phyloP scores from a whole-genome alignment of 2,888 invertebrate species.

The Loripinus fragilis region DNA sequence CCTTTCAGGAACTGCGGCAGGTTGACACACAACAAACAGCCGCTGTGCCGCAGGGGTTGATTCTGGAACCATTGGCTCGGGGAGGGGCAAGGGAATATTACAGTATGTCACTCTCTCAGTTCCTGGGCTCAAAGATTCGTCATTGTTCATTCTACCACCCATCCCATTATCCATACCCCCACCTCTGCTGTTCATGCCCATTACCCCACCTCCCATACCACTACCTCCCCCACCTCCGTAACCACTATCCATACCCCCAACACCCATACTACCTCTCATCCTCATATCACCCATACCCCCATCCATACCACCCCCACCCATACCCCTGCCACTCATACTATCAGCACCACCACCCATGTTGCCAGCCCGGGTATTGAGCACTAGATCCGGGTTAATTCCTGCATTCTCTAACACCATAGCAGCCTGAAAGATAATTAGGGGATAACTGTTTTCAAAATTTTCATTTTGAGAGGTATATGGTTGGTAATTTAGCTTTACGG shows the following conservation, averaged over 20 bases:
- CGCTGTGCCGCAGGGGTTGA: slow-evolving; percentile 84
- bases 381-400: slow-evolving; percentile 73
- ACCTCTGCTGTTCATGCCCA: neutral
- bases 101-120: slow-evolving; percentile 83
- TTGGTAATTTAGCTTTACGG: too few relatives aligned
- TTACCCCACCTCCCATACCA: slow-evolving; percentile 17
- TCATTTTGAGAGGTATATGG: too few relatives aligned
- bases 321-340: slow-evolving; percentile 16
- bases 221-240: neutral
- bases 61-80: slow-evolving; percentile 85
- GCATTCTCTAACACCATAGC: slow-evolving; percentile 75
- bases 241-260: neutral
- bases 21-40: slow-evolving; percentile 86
- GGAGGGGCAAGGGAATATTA: slow-evolving; percentile 85
- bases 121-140: slow-evolving; percentile 14
- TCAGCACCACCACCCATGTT: neutral
- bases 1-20: slow-evolving; percentile 89
- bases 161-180: neutral
- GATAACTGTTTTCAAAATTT: too few relatives aligned
- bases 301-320: neutral
- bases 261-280: neutral
- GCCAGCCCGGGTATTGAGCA: slow-evolving; percentile 52
- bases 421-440: slow-evolving; percentile 65
- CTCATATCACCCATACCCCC: neutral
- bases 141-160: neutral